These are phyloP conservation scores for Myiozetetes cayanensis DNA, from an alignment of 2,113 vertebrate genomes.

Conservation along the genomic window DNA sequence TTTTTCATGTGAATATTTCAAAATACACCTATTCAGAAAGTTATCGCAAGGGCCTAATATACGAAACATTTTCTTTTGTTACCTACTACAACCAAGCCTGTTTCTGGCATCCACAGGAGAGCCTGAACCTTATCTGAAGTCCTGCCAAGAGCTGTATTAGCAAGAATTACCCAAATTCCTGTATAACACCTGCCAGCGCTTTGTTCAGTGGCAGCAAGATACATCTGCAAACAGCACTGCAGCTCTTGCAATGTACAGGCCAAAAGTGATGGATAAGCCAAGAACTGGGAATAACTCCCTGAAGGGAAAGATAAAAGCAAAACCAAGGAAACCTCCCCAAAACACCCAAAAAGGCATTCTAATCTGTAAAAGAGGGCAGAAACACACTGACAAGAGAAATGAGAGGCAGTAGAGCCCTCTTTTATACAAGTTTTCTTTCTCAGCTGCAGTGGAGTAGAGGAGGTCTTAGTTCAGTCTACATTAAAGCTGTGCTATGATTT, in stretches of 20 bases:
- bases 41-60: not conserved
- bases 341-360: not conserved
- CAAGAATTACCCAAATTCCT: not conserved
- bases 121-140: not conserved
- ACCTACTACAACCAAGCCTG: not conserved
- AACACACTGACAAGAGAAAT: not conserved
- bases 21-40: not conserved
- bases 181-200: not conserved
- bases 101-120: not conserved
- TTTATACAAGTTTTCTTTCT: not conserved
- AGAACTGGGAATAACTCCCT: not conserved
- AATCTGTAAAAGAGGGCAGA: not conserved
- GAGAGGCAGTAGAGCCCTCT: not conserved
- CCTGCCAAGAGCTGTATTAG: not conserved
- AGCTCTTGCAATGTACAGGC: not conserved
- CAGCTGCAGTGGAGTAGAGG: not conserved
- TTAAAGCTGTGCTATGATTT: not conserved
- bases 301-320: not conserved
- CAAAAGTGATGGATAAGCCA: not conserved
- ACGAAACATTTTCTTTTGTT: not conserved
- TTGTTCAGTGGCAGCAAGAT: not conserved
- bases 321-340: not conserved
- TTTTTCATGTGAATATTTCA: not conserved
- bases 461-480: not conserved
- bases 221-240: not conserved